Evolutionary conservation across 2,113 vertebrate species (phyloP).

Genomic region (Neolamprologus brichardi): DNA sequence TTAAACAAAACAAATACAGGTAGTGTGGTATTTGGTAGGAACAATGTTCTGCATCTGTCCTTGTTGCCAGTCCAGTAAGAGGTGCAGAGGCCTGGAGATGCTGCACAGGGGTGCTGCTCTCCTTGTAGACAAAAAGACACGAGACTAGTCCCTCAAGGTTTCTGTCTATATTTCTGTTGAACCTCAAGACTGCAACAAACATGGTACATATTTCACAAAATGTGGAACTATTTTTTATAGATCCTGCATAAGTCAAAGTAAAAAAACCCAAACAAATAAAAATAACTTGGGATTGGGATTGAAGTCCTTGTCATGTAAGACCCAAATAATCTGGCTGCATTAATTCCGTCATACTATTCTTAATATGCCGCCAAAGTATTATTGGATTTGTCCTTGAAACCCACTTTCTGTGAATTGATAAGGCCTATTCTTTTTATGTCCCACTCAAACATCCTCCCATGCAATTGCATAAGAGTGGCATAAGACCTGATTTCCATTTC

Average conservation of each 20-base stretch:
- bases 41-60: background rate
- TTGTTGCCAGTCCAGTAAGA: background rate
- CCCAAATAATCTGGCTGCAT: slow-evolving; percentile 19
- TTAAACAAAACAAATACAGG: background rate
- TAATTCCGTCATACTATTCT: slow-evolving; percentile 20
- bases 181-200: background rate
- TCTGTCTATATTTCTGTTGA: background rate
- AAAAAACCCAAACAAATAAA: background rate
- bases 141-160: background rate
- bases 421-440: slow-evolving; percentile 36
- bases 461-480: slow-evolving; percentile 2
- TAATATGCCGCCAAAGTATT: slow-evolving; percentile 35
- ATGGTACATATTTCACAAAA: background rate
- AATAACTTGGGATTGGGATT: background rate
- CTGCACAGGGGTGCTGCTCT: background rate
- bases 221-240: background rate
- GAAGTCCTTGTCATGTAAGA: background rate
- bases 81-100: background rate
- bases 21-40: background rate
- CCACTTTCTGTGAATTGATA: slow-evolving; percentile 51
- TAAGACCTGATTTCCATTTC: slow-evolving; percentile 58
- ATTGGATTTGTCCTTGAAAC: slow-evolving; percentile 61
- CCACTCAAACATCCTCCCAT: slow-evolving; percentile 38
- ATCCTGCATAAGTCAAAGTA: background rate
- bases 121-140: background rate